Conservation (phyloP, 2,797 vertebrate genomes). For the Molossus molossus region DNA sequence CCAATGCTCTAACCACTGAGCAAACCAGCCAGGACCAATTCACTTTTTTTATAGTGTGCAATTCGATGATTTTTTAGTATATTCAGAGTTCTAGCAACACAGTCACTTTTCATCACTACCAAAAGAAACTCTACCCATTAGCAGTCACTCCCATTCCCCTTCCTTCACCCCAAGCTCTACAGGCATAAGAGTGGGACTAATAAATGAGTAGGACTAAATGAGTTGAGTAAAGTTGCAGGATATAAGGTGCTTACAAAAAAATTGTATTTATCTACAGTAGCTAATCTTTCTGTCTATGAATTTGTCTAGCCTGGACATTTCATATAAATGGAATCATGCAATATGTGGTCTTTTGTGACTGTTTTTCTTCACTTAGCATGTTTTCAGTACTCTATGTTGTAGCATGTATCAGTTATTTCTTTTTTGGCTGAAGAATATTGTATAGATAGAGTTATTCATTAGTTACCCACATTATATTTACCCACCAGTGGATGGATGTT, state of each 20-base stretch:
- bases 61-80: background rate
- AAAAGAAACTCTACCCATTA: background rate
- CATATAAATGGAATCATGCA: slow-evolving; percentile 18
- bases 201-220: background rate
- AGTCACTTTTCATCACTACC: background rate
- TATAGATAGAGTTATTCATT: slow-evolving; percentile 18
- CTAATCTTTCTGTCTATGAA: background rate
- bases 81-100: background rate
- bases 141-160: background rate
- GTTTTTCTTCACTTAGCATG: background rate
- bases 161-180: background rate
- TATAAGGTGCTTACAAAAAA: background rate
- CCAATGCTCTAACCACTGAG: too few species aligned
- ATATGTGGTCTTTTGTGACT: background rate
- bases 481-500: background rate
- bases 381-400: background rate
- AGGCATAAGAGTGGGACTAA: background rate
- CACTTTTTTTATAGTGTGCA: background rate
- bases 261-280: background rate
- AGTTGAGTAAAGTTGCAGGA: background rate
- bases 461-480: background rate
- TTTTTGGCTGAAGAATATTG: slow-evolving; percentile 9
- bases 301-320: slow-evolving; percentile 31
- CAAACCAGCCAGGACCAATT: too few species aligned
- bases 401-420: background rate